These are phyloP conservation scores for Sigmodon hispidus DNA, from an alignment of 2,113 vertebrate genomes.

Conservation along the genomic window DNA sequence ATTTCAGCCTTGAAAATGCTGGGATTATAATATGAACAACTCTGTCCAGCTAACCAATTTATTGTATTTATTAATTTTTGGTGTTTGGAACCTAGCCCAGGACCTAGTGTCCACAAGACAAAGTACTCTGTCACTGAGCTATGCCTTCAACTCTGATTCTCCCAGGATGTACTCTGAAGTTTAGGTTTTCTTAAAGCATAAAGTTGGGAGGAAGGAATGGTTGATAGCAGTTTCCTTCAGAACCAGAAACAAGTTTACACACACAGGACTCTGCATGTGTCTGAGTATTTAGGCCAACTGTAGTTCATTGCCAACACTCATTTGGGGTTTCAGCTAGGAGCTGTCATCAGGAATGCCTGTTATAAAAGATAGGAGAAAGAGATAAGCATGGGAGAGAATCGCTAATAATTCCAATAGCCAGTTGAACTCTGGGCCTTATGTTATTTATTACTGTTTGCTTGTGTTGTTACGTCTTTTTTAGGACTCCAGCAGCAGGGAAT, in stretches of 20 bases:
- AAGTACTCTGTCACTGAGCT: background rate
- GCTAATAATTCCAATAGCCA: background rate
- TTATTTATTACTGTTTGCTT: background rate
- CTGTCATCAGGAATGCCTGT: background rate
- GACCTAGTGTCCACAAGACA: background rate
- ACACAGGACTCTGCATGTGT: background rate
- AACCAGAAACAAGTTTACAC: background rate
- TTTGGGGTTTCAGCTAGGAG: background rate
- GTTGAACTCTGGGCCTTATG: background rate
- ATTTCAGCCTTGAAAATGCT: background rate
- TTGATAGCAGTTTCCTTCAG: background rate
- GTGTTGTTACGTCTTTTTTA: slow-evolving; percentile 78
- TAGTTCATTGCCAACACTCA: background rate
- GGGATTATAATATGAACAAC: background rate
- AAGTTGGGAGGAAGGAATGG: background rate
- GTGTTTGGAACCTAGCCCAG: background rate
- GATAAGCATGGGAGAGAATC: background rate
- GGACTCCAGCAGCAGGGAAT: slow-evolving; percentile 99
- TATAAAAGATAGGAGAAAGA: background rate
- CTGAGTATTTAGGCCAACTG: background rate
- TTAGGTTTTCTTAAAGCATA: slow-evolving; percentile 14
- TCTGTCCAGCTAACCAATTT: background rate
- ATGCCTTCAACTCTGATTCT: background rate
- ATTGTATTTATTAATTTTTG: background rate
- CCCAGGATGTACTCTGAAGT: background rate